Conservation (phyloP, 2,113 vertebrate genomes). For the Colistium nudipinnis region DNA sequence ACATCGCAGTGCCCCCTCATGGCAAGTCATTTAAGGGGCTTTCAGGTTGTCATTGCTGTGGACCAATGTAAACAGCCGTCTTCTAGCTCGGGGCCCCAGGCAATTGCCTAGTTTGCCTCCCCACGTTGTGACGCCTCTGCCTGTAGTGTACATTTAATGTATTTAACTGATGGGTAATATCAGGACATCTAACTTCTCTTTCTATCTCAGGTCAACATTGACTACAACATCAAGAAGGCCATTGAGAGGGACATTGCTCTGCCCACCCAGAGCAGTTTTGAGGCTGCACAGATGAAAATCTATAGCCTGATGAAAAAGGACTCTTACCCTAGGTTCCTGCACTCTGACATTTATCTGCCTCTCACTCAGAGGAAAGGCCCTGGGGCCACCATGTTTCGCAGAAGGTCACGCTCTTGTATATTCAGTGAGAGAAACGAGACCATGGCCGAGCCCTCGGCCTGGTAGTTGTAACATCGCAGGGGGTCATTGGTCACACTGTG, state of each 20-base stretch:
- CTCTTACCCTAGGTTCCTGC: conserved; percentile 91
- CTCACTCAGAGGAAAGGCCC: conserved; percentile 80
- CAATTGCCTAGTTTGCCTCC: no score
- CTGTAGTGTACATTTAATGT: not conserved
- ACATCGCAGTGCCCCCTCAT: no score
- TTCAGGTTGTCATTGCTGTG: no score
- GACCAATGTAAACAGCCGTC: no score
- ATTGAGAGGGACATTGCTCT: conserved; percentile 84
- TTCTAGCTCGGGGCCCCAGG: no score
- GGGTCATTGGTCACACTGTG: not conserved
- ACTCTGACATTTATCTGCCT: conserved; percentile 86
- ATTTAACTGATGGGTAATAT: not conserved
- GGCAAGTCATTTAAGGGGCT: no score
- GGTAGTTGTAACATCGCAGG: conserved; percentile 69
- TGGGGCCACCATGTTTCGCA: conserved; percentile 78
- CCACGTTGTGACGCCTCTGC: no score
- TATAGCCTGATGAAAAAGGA: conserved; percentile 95
- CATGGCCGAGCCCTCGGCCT: conserved; percentile 70
- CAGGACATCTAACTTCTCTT: not conserved
- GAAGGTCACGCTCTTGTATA: conserved; percentile 92
- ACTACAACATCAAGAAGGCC: conserved; percentile 86
- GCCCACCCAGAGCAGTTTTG: conserved; percentile 86
- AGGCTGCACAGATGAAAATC: conserved; percentile 87
- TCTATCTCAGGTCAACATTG: conserved; percentile 89
- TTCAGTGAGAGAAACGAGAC: conserved; percentile 85